Base-by-base conservation (phyloP, 2,113 vertebrate genomes). In the Thymallus thymallus region DNA sequence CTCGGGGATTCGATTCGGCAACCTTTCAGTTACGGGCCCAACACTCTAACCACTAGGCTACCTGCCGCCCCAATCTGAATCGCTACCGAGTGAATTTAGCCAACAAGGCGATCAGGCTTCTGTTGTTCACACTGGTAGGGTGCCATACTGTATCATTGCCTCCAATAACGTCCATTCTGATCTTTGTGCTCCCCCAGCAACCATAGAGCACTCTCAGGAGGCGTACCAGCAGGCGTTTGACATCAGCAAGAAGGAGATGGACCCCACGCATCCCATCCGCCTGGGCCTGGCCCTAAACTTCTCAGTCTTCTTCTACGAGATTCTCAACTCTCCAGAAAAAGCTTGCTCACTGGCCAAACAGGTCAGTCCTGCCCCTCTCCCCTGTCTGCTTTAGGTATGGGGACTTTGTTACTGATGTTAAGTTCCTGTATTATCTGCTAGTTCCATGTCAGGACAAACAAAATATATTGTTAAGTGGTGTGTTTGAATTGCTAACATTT, bases 221-320 rank as follows among this genome's bases (percentile, higher is more conserved):
- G 95, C 98, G 72, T 99, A 99, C 88, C 92, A 95, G 84, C 87
- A 93, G 41, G 97, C 98, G 1, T 95, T 96, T 78, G 89, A 96
- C 41, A 95, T 95, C 91, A 96, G 97, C 92, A 94, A 93, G 90
- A 88, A 90, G 61, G 91, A 95, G 77, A 97, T 99, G 97, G 93
- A 94, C 24, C 92, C 96, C 72, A 98, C 97, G 81, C 97, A 99
- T 87, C 98, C 98, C 26, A 99, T 99, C 79, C 97, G 97, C 82
- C 84, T 99, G 91, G 98, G 98, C 63, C 88, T 99, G 92, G 98
- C 98, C 76, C 96, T 99, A 71, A 99, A 99, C 91, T 99, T 96
- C 89, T 99, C 98, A 1, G 98, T 99, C 89, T 99, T 99, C 92
- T 98, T 90, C 91, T 99, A 99, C n/a, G 98, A 99, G 94, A 99